Base-by-base conservation (phyloP, 1,140 invertebrate species). In the Mycetomoellerius zeteki region DNA sequence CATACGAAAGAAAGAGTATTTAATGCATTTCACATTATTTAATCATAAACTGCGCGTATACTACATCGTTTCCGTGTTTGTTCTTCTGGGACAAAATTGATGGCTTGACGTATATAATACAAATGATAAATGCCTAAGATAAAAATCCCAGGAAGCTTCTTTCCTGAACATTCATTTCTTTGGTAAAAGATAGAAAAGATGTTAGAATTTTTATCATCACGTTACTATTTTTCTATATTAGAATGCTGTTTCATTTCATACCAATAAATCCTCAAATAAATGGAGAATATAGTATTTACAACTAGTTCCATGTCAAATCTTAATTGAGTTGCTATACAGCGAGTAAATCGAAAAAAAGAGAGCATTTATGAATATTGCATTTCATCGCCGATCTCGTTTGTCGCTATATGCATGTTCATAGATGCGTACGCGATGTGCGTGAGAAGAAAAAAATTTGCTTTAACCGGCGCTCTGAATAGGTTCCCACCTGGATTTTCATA, bases 401-500 rank as follows among this genome's bases (percentile, higher is more conserved):
- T 21, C 50, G 37, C 19, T 58, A 60, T 43, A 43, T 47, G 27
- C 37, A 50, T 24, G 27, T 72, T 21, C 19, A 47, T 27, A 86
- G 50, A 80, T 81, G 64, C 89, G 86, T 85, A 47, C 30, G 33
- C 58, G 65, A 52, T 60, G 73, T 82, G 85, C 75, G 81, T 50
- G 86, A 52, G 67, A 64, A 58, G 50, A 85, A 89, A 90, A 88
- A 90, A 85, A 88, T 84, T 87, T 14, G 58, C 47, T 60, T 54
- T 65, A 21, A 12, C 75, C n/a, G 50, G 64, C 30, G 30, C 58
- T 78, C 56, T 81, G 84, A 81, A 82, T 84, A 69, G 54, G 56
- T 78, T 88, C 54, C 71, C 81, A 81, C 69, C 64, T 75, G 33
- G 60, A 90, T 91, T 90, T 91, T 90, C 89, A 90, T 90, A 88